A percentile compares a stretch with the other conserved stretches of the same genome.
Conservation (phyloP, 2,888 invertebrate genomes). For the Priapulus caudatus region DNA sequence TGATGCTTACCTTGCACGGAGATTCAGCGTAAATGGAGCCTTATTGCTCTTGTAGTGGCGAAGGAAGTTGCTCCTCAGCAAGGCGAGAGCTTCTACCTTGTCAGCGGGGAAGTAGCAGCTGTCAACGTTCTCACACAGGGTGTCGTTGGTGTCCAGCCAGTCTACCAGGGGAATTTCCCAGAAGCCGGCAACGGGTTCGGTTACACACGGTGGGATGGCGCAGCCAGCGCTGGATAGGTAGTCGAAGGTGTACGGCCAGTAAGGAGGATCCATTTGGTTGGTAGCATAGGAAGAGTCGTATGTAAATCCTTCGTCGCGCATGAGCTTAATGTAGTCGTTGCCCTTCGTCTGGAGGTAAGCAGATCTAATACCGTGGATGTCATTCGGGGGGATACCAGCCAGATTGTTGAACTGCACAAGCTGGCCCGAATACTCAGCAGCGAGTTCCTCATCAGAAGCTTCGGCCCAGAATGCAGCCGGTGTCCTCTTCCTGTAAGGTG, state of each 20-base stretch:
- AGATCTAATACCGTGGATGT: too few relatives aligned
- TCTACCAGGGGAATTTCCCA: conserved; percentile 56
- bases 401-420: too few relatives aligned
- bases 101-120: conserved; percentile 43
- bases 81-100: conserved; percentile 44
- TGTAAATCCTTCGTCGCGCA: conserved; percentile 42
- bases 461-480: too few relatives aligned
- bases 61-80: conserved; percentile 52
- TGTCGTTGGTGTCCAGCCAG: conserved; percentile 45
- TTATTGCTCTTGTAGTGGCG: too few relatives aligned
- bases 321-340: conserved; percentile 48
- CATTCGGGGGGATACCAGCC: too few relatives aligned
- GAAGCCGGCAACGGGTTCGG: conserved; percentile 46
- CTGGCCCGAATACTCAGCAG: too few relatives aligned
- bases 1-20: too few relatives aligned
- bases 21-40: too few relatives aligned
- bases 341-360: conserved; percentile 49
- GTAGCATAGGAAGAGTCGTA: conserved; percentile 55
- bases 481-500: too few relatives aligned
- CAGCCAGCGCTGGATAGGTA: conserved; percentile 47
- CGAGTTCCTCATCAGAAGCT: too few relatives aligned
- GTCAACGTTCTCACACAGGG: too few relatives aligned
- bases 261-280: conserved; percentile 39
- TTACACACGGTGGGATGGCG: conserved; percentile 46
- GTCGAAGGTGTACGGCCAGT: conserved; percentile 59